Conservation (phyloP, 2,888 invertebrate genomes). For the Gortyna flavago region DNA sequence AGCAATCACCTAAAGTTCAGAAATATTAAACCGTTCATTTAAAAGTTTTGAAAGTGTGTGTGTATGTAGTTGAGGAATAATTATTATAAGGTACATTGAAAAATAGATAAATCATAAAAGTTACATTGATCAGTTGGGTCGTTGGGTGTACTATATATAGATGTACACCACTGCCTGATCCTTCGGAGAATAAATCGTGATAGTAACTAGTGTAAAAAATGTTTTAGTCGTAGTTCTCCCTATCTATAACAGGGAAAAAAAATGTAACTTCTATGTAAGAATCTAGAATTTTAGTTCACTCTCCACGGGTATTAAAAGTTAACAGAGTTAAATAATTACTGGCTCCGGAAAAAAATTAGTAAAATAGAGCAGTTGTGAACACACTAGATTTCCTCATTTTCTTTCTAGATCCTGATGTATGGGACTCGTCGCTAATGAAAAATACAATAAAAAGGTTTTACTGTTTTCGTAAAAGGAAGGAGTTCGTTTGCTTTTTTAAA, state of each 20-base stretch:
- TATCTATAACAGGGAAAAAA: too few relatives aligned
- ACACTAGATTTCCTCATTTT: slow-evolving; percentile 16
- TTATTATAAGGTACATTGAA: neutral
- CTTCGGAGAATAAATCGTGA: neutral
- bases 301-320: slow-evolving; percentile 20
- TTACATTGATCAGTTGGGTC: neutral
- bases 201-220: too few relatives aligned
- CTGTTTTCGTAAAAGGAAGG: neutral
- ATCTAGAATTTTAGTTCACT: neutral
- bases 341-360: slow-evolving; percentile 18
- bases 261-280: neutral
- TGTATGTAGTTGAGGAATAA: neutral
- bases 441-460: slow-evolving; percentile 23
- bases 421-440: slow-evolving; percentile 21
- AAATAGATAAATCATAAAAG: too few relatives aligned
- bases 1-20: neutral
- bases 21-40: too few relatives aligned
- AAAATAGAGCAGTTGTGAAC: slow-evolving; percentile 26
- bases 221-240: neutral
- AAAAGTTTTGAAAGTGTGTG: neutral
- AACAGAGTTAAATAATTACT: slow-evolving; percentile 19
- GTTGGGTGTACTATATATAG: neutral
- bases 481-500: slow-evolving; percentile 10
- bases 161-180: neutral
- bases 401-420: slow-evolving; percentile 23